phyloP scores from a whole-genome alignment of 1,140 invertebrate species.

The Conopomorpha cramerella region DNA sequence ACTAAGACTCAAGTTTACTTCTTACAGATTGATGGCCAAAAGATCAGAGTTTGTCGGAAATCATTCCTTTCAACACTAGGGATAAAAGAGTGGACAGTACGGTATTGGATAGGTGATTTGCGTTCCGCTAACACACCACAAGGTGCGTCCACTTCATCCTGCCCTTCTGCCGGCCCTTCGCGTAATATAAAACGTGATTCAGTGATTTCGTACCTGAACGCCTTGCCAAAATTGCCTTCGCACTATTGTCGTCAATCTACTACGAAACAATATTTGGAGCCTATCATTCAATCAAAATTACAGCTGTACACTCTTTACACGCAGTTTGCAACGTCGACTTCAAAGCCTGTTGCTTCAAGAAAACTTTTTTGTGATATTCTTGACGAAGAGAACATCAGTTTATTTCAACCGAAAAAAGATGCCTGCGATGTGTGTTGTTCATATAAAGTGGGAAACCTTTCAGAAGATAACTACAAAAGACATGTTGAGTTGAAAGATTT shows the following conservation, averaged over 20 bases:
- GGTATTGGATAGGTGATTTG: constrained; percentile 15
- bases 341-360: constrained; percentile 11
- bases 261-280: constrained; percentile 18
- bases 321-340: constrained; percentile 8
- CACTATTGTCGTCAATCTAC: constrained; percentile 19
- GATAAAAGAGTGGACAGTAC: constrained; percentile 16
- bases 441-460: constrained; percentile 10
- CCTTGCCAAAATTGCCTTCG: constrained; percentile 18
- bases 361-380: constrained; percentile 10
- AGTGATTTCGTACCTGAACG: constrained; percentile 9
- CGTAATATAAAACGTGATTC: constrained; percentile 4
- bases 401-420: constrained; percentile 18
- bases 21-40: constrained; percentile 13
- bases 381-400: constrained; percentile 8
- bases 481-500: constrained; percentile 9
- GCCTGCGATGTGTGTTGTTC: constrained; percentile 12
- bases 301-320: constrained; percentile 16
- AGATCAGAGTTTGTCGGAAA: constrained; percentile 15
- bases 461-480: constrained; percentile 7
- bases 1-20: constrained; percentile 11
- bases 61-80: constrained; percentile 15
- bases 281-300: constrained; percentile 14
- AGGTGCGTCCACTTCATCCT: no score
- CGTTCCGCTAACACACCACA: no score
- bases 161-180: no score